These are phyloP conservation scores for Gasteruption jaculator DNA, from an alignment of 2,888 invertebrate species.

Conservation along the genomic window DNA sequence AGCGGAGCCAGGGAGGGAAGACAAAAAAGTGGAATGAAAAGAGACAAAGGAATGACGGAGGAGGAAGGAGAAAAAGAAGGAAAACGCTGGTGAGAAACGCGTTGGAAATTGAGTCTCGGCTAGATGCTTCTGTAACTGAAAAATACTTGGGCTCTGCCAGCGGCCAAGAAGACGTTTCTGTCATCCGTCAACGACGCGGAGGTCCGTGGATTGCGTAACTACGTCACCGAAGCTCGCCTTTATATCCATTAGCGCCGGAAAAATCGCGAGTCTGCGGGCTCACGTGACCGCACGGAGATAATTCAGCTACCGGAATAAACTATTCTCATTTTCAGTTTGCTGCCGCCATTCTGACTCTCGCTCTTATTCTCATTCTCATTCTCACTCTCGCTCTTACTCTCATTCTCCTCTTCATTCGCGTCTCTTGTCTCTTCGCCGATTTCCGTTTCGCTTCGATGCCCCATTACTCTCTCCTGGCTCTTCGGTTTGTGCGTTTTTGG, in stretches of 20 bases:
- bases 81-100: conserved; percentile 34
- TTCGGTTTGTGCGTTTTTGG: too few species aligned
- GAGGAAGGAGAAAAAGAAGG: background rate
- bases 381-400: conserved; percentile 5
- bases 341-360: conserved; percentile 3
- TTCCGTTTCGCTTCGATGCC: too few species aligned
- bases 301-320: too few species aligned
- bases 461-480: too few species aligned
- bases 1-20: too few species aligned
- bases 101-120: too few species aligned
- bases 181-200: conserved; percentile 42
- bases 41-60: conserved; percentile 7
- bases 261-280: conserved; percentile 4
- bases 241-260: too few species aligned
- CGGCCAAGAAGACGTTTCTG: conserved; percentile 36
- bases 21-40: too few species aligned
- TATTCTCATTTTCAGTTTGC: background rate
- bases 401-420: conserved; percentile 6
- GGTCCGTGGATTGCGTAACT: conserved; percentile 40
- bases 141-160: conserved; percentile 31
- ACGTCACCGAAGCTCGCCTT: too few species aligned
- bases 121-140: too few species aligned
- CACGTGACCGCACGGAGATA: background rate
- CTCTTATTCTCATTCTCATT: background rate
- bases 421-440: too few species aligned